Base-by-base conservation (phyloP, 2,113 vertebrate species). In the Aptenodytes forsteri region DNA sequence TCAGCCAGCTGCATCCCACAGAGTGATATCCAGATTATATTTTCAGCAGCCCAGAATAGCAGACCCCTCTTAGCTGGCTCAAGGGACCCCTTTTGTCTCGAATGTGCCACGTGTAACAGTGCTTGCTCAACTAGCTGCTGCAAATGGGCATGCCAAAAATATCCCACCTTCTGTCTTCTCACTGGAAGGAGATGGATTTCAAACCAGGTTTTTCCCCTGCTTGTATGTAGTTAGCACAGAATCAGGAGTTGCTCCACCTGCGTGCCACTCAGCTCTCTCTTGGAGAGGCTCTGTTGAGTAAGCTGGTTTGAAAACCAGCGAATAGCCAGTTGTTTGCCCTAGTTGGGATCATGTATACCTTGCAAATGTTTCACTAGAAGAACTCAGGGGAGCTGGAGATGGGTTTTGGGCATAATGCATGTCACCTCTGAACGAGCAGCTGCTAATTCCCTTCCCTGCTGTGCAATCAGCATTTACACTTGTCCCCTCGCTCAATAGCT, bases 61-160 rank as follows among this genome's bases (percentile, higher is more conserved):
- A 80, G n/a, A 72, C 32, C 29, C 12, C 44, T 89, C n/a, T 69
- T 47, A 64, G 56, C 42, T 83, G 3, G 44, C 42, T 71, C 38
- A 36, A 18, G 38, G 62, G 15, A 72, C 16, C 11, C 17, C 20
- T 84, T 78, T 56, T 23, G 34, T 64, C 65, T 89, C 3, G 6
- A 21, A 38, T n/a, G 13, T 55, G 32, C 26, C 17, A n/a, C 0
- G 0, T 6, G 4, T 11, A 56, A 30, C 17, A 52, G 40, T 19
- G 11, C 8, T 77, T 87, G 29, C 66, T 84, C 27, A 66, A 1
- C 7, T 32, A 44, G 26, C 46, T 81, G 8, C 64, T 81, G 64
- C 67, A 87, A 29, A 15, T 13, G 34, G 40, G 16, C 2, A 0
- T 77, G 67, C 44, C 30, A 55, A 12, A 42, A 84, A n/a, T 13